These are phyloP conservation scores for Clepsis dumicolana DNA, from an alignment of 2,888 invertebrate species.

Conservation along the genomic window DNA sequence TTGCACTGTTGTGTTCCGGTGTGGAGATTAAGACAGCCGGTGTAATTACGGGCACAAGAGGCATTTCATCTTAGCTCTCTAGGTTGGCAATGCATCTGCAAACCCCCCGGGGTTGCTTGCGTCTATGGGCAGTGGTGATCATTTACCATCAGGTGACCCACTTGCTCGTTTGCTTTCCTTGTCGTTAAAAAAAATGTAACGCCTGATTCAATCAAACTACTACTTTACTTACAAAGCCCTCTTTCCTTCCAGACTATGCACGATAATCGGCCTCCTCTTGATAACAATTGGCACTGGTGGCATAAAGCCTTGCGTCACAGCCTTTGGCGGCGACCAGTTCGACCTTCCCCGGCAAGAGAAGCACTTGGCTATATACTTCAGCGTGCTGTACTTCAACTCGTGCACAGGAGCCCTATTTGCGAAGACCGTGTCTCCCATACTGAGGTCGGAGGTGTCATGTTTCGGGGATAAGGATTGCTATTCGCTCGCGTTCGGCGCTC, in stretches of 20 bases:
- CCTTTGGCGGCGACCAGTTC: conserved; percentile 94
- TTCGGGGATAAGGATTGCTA: conserved; percentile 89
- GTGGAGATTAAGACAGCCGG: too few species aligned
- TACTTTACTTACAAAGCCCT: too few species aligned
- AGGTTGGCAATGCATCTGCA: too few species aligned
- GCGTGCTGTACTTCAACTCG: conserved; percentile 90
- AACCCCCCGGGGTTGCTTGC: too few species aligned
- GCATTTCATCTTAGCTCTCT: too few species aligned
- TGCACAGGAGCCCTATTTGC: conserved; percentile 90
- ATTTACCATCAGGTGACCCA: too few species aligned
- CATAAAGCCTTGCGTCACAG: conserved; percentile 93
- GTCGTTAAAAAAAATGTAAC: too few species aligned
- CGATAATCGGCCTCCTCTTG: conserved; percentile 88
- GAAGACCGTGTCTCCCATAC: conserved; percentile 90
- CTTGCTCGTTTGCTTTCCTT: too few species aligned
- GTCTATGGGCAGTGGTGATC: too few species aligned
- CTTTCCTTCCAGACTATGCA: conserved; percentile 80
- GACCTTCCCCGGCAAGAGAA: conserved; percentile 87
- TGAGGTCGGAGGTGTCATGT: conserved; percentile 89
- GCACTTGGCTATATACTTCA: conserved; percentile 90
- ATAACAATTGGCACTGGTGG: conserved; percentile 93
- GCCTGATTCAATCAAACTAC: too few species aligned
- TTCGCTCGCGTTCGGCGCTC: conserved; percentile 91
- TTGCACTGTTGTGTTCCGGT: too few species aligned
- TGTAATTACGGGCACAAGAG: too few species aligned